A percentile compares a stretch with the other conserved stretches of the same genome.
phyloP scores from a whole-genome alignment of 2,797 vertebrate genomes.

The Orientallactaga sibirica region DNA sequence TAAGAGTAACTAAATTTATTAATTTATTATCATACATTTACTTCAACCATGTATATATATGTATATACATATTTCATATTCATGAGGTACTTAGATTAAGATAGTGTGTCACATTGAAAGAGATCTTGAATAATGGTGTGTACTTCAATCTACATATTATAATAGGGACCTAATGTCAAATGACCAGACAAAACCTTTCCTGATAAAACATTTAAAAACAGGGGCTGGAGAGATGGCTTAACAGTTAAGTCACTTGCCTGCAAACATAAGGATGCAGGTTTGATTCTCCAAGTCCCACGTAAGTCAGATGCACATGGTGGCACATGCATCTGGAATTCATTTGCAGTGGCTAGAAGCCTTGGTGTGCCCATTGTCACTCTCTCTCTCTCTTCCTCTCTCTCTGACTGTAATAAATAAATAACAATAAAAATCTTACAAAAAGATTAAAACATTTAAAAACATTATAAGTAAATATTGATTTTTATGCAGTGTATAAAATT shows the following conservation, averaged over 20 bases:
- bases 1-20: constrained; percentile 26
- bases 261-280: too few relatives aligned
- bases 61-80: background rate
- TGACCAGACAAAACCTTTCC: background rate
- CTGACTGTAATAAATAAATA: too few relatives aligned
- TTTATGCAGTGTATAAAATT: background rate
- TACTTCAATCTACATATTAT: background rate
- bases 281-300: too few relatives aligned
- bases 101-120: background rate
- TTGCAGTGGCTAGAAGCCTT: too few relatives aligned
- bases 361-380: too few relatives aligned
- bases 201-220: constrained; percentile 1
- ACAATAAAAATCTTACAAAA: too few relatives aligned
- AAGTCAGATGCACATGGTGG: too few relatives aligned
- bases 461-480: background rate
- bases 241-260: too few relatives aligned
- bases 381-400: too few relatives aligned
- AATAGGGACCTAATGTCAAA: background rate
- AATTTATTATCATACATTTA: constrained; percentile 20
- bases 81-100: background rate
- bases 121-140: constrained; percentile 30
- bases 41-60: background rate
- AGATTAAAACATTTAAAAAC: background rate
- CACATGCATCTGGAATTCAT: too few relatives aligned
- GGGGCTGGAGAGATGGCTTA: too few relatives aligned